These are phyloP conservation scores for Myotis pilosus DNA, from an alignment of 2,797 vertebrate genomes.

Conservation along the genomic window DNA sequence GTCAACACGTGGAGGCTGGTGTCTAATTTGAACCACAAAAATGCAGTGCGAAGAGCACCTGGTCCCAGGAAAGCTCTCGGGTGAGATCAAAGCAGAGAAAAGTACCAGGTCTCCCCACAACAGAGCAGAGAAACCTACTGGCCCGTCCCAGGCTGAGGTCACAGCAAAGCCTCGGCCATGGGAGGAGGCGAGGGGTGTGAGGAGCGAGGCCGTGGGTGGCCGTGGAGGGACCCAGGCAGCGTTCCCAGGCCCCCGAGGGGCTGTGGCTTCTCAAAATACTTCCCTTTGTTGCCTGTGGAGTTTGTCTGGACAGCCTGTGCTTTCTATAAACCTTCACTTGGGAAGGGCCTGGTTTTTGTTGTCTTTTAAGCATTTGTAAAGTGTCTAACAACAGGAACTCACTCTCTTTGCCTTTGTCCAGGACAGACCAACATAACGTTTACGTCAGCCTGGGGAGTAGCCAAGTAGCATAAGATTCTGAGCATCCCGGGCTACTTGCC, in stretches of 20 bases:
- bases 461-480: not conserved
- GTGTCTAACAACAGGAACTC: constrained; percentile 9
- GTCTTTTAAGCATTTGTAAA: constrained; percentile 18
- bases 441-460: not conserved
- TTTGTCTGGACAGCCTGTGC: not conserved
- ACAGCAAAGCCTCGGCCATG: not conserved
- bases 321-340: not conserved
- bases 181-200: not conserved
- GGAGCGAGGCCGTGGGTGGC: accelerated
- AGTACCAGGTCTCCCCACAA: not conserved
- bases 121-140: not conserved
- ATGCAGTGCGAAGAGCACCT: not conserved
- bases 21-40: not conserved
- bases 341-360: not conserved
- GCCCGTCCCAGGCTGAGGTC: not conserved
- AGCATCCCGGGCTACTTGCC: constrained; percentile 41
- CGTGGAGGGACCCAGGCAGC: accelerated
- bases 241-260: not conserved
- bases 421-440: not conserved
- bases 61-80: not conserved
- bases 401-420: constrained; percentile 32
- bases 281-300: not conserved
- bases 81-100: not conserved
- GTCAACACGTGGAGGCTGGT: too few relatives aligned
- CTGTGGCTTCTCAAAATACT: not conserved